These are phyloP conservation scores for Mamestra brassicae DNA, from an alignment of 2,888 invertebrate species.

Conservation along the genomic window DNA sequence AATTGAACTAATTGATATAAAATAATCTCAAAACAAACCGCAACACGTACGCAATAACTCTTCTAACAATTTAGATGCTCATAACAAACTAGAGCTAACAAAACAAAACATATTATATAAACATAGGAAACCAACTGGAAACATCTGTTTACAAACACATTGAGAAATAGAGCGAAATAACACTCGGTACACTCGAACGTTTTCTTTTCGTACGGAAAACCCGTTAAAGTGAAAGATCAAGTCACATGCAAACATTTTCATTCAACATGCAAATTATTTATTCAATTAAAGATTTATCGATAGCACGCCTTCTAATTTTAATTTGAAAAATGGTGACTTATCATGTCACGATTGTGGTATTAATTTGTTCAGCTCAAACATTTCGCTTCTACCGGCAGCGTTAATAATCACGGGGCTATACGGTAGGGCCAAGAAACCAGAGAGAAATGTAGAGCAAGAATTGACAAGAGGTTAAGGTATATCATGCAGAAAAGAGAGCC, in stretches of 20 bases:
- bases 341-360: constrained; percentile 22
- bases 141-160: constrained; percentile 41
- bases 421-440: constrained; percentile 24
- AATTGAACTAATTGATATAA: too few species aligned
- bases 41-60: not conserved
- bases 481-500: too few species aligned
- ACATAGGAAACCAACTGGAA: constrained; percentile 19
- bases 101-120: constrained; percentile 35
- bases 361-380: constrained; percentile 42
- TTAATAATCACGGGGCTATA: constrained; percentile 25
- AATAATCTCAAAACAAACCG: constrained; percentile 17
- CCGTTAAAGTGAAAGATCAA: constrained; percentile 20
- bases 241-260: constrained; percentile 36
- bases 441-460: not conserved
- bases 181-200: not conserved
- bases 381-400: constrained; percentile 40
- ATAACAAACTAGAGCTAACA: constrained; percentile 16
- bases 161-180: constrained; percentile 17
- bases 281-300: constrained; percentile 56
- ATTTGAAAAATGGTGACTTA: constrained; percentile 46
- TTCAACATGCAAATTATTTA: constrained; percentile 55
- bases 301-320: constrained; percentile 35
- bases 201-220: constrained; percentile 39
- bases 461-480: not conserved
- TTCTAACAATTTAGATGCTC: constrained; percentile 16